Evolutionary conservation across 2,797 vertebrate genomes (phyloP), one percentile per base, ranked within the genome.

Genomic region (Atherinosoma microstoma): DNA sequence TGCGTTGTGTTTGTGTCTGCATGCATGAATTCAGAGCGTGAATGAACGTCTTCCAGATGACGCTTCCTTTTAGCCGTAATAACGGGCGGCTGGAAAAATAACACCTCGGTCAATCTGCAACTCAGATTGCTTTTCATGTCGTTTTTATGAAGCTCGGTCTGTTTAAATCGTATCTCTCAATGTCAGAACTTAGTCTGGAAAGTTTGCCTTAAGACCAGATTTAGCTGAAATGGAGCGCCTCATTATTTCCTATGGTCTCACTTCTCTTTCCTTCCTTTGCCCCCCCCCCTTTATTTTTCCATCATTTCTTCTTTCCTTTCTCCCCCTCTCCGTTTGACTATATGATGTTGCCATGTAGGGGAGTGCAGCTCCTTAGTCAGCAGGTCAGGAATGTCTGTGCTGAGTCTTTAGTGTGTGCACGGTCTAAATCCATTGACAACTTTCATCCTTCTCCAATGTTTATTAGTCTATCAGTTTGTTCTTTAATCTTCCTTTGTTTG

Each of bases 331-430:
- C 30, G 35, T 68, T 60, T 22, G 72, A 84, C 65, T 75, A 78
- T 84, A 83, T 73, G 78, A 84, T 84, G 75, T 80, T 58, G 84
- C 90, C 91, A 89, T 92, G 70, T 92, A 90, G 85, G 91, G 91
- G 82, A 84, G 81, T 83, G 64, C 79, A 76, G 71, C 81, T 86
- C 59, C 73, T 77, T 20, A 70, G 73, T 86, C 75, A 65, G 66
- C 58, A 22, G 75, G 77, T 79, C 83, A 80, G 90, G 91, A 92
- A 92, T 90, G 85, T 69, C 73, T 70, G 54, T 64, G 75, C 61
- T 65, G 85, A 78, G 73, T 61, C 75, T 47, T 70, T 71, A 45
- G 10, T 64, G 62, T 10, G 5, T 5, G 5, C 58, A 70, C 61
- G 62, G 71, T 80, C 70, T 20, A 71, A 54, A 68, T 78, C 79